Percentiles rank a stretch among this genome's conserved stretches.
phyloP scores from a whole-genome alignment of 2,888 invertebrate species.

The Acholoe squamosa region DNA sequence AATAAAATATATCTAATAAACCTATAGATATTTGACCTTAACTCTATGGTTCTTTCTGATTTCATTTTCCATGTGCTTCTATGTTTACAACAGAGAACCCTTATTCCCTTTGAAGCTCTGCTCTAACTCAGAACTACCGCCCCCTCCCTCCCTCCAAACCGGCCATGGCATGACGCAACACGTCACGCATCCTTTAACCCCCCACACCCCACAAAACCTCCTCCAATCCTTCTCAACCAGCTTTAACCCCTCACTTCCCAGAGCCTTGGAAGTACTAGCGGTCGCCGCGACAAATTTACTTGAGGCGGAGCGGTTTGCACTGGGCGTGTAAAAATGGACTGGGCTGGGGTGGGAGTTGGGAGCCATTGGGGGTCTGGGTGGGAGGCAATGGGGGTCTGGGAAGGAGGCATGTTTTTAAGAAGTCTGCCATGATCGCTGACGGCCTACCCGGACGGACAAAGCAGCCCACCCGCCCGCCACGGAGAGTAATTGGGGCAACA shows the following conservation, averaged over 20 bases:
- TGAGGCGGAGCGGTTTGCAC: background rate
- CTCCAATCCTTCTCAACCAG: background rate
- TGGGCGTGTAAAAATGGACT: background rate
- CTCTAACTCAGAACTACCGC: no score
- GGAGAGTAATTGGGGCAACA: conserved; percentile 44
- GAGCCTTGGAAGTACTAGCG: background rate
- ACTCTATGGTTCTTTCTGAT: no score
- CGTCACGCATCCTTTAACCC: background rate
- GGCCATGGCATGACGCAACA: background rate
- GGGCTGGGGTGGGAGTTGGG: background rate
- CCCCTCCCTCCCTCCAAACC: background rate
- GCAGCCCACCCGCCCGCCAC: conserved; percentile 27
- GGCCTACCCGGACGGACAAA: background rate
- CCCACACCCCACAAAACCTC: background rate
- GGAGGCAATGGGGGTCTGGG: no score
- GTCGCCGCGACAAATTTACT: background rate
- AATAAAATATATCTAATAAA: no score
- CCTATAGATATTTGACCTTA: no score
- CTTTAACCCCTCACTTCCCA: background rate
- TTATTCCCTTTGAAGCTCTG: background rate
- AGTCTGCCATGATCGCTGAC: background rate
- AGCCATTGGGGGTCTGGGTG: no score
- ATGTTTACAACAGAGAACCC: no score
- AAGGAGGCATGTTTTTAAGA: background rate
- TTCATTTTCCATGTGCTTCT: no score